These are phyloP conservation scores for Cynoglossus semilaevis DNA, from an alignment of 2,113 vertebrate species.

Conservation along the genomic window DNA sequence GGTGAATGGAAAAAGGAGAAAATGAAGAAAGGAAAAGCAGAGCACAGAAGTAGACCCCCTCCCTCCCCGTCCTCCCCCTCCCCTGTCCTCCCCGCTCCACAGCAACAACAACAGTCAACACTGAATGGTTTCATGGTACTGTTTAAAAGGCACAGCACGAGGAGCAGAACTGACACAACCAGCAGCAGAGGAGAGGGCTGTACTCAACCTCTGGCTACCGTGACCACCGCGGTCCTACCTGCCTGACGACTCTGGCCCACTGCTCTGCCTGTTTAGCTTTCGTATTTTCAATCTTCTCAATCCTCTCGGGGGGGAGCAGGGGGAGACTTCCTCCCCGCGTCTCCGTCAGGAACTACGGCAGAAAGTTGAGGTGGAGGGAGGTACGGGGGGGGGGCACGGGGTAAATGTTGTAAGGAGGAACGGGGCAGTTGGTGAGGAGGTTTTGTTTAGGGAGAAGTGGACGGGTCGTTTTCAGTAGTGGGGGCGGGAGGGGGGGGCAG, in stretches of 20 bases:
- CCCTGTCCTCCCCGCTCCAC: too few species aligned
- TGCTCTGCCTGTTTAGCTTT: slow-evolving; percentile 91
- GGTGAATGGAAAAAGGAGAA: slow-evolving; percentile 48
- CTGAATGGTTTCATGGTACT: too few species aligned
- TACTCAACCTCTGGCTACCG: slow-evolving; percentile 24
- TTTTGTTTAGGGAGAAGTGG: slow-evolving; percentile 27
- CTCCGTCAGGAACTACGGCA: slow-evolving; percentile 72
- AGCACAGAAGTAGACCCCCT: too few species aligned
- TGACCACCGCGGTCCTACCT: slow-evolving; percentile 84
- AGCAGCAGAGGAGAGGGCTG: not conserved
- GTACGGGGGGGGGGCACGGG: slow-evolving; percentile 24
- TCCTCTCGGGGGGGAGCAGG: slow-evolving; percentile 84
- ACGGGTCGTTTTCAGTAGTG: slow-evolving; percentile 40
- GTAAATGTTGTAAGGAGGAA: slow-evolving; percentile 46
- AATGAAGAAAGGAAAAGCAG: slow-evolving; percentile 34
- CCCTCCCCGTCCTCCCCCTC: too few species aligned
- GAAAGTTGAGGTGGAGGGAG: slow-evolving; percentile 41
- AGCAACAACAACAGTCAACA: too few species aligned
- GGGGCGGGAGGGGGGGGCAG: too few species aligned
- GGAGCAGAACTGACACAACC: not conserved
- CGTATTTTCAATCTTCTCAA: slow-evolving; percentile 81
- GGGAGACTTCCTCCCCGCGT: slow-evolving; percentile 82
- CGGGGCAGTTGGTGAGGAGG: slow-evolving; percentile 20
- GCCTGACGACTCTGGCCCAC: slow-evolving; percentile 92
- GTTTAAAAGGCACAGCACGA: not conserved